phyloP scores from a whole-genome alignment of 2,113 vertebrate species.

The Hiodon tergisus region DNA sequence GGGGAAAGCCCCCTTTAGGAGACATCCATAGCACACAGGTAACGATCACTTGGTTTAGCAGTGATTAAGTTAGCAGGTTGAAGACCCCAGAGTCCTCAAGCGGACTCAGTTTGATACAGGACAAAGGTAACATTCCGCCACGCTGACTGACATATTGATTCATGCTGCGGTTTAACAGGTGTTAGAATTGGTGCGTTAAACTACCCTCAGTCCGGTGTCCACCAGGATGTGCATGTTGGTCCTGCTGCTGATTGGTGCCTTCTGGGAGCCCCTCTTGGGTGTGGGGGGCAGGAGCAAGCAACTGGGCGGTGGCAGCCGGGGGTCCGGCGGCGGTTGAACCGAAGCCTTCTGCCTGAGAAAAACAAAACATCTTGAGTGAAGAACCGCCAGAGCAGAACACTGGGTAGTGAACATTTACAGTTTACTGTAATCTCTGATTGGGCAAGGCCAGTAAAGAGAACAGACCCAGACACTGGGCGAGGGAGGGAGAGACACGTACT shows the following conservation, averaged over 20 bases:
- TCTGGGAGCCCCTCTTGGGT: constrained; percentile 77
- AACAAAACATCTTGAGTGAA: not conserved
- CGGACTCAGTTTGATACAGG: too few species aligned
- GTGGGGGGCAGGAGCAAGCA: constrained; percentile 82
- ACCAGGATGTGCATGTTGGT: constrained; percentile 89
- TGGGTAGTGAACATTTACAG: not conserved
- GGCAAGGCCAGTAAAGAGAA: not conserved
- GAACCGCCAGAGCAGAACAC: not conserved
- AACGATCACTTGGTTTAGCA: too few species aligned
- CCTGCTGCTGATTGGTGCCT: constrained; percentile 73
- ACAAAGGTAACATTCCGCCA: too few species aligned
- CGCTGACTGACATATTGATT: too few species aligned
- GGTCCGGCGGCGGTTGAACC: constrained; percentile 65
- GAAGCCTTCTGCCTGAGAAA: constrained; percentile 48
- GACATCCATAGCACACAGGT: not conserved
- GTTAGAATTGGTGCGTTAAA: constrained; percentile 15
- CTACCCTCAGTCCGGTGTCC: constrained; percentile 86
- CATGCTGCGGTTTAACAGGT: too few species aligned
- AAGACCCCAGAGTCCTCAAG: too few species aligned
- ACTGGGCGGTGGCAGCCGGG: constrained; percentile 81
- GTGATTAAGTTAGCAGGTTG: too few species aligned
- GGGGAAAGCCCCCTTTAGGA: not conserved
- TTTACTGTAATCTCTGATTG: not conserved
- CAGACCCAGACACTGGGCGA: not conserved
- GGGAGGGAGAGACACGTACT: constrained; percentile 57